A percentile compares a stretch with the other conserved stretches of the same genome.
These are phyloP conservation scores for Acronicta leporina DNA, from an alignment of 2,888 invertebrate genomes.

Conservation along the genomic window DNA sequence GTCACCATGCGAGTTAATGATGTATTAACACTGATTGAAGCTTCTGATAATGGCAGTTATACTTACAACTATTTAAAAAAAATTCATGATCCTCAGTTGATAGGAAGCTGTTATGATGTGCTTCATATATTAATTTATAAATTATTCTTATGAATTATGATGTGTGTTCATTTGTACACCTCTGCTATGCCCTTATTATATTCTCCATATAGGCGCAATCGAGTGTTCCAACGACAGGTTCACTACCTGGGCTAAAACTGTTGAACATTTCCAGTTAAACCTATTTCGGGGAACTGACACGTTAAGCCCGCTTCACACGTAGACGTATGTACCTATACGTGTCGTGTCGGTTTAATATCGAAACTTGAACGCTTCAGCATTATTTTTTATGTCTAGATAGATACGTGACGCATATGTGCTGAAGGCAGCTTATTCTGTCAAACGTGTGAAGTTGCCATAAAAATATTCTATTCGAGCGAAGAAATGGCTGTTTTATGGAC, in stretches of 20 bases:
- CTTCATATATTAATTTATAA: too few species aligned
- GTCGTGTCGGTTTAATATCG: slow-evolving; percentile 43
- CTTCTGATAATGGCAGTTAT: too few species aligned
- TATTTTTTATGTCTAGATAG: slow-evolving; percentile 57
- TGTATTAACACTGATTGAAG: too few species aligned
- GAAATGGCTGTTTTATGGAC: slow-evolving; percentile 36
- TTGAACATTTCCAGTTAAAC: slow-evolving; percentile 28
- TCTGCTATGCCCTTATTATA: too few species aligned
- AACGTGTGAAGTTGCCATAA: slow-evolving; percentile 45
- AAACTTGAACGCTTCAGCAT: slow-evolving; percentile 46
- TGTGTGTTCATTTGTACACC: too few species aligned
- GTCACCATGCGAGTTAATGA: too few species aligned
- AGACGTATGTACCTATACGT: slow-evolving; percentile 16
- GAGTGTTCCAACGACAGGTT: too few species aligned
- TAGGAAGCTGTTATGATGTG: too few species aligned
- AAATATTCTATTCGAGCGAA: slow-evolving; percentile 32
- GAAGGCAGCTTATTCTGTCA: slow-evolving; percentile 43
- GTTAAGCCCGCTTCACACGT: slow-evolving; percentile 34
- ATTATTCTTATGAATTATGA: too few species aligned
- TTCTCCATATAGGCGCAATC: too few species aligned
- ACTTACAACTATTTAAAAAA: too few species aligned
- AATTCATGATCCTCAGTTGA: too few species aligned
- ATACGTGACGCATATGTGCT: slow-evolving; percentile 53
- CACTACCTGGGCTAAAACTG: not conserved
- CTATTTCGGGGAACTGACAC: slow-evolving; percentile 31